phyloP scores from a whole-genome alignment of 2,797 vertebrate species.

The Typhlichthys subterraneus region DNA sequence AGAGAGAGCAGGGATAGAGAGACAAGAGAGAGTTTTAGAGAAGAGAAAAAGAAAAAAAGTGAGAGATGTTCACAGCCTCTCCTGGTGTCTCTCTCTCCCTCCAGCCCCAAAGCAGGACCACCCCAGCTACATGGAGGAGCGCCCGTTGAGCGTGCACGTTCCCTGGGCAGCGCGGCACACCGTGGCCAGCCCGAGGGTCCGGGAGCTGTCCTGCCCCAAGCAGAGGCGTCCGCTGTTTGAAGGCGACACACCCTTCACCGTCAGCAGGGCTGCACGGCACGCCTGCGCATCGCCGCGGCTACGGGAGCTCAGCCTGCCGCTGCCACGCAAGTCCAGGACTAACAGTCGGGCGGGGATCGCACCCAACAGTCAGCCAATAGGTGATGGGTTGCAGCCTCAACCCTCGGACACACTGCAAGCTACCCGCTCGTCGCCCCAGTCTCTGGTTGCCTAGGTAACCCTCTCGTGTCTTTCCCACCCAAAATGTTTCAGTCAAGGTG shows the following conservation, averaged over 20 bases:
- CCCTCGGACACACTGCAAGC: no score
- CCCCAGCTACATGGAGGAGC: conserved; percentile 46
- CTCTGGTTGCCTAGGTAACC: no score
- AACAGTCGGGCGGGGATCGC: conserved; percentile 15
- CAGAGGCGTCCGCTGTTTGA: conserved; percentile 58
- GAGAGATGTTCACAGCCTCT: not conserved
- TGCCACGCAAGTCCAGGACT: conserved; percentile 65
- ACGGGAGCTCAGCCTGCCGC: conserved; percentile 69
- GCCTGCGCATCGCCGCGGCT: conserved; percentile 63
- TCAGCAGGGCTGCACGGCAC: conserved; percentile 54
- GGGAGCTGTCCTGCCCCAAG: conserved; percentile 65
- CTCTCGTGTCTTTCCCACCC: no score
- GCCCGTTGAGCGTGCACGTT: conserved; percentile 54
- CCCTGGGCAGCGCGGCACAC: conserved; percentile 43
- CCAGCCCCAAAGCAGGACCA: conserved; percentile 71
- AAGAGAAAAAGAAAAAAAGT: no score
- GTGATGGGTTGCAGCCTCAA: no score
- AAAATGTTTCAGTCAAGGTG: no score
- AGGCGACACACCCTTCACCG: conserved; percentile 60
- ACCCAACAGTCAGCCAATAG: no score
- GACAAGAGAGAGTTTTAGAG: no score
- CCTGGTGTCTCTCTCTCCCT: not conserved
- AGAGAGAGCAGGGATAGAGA: no score
- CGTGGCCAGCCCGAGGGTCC: conserved; percentile 57
- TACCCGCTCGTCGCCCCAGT: no score